Conservation (phyloP, 2,888 invertebrate species). For the Callimorpha dominula region DNA sequence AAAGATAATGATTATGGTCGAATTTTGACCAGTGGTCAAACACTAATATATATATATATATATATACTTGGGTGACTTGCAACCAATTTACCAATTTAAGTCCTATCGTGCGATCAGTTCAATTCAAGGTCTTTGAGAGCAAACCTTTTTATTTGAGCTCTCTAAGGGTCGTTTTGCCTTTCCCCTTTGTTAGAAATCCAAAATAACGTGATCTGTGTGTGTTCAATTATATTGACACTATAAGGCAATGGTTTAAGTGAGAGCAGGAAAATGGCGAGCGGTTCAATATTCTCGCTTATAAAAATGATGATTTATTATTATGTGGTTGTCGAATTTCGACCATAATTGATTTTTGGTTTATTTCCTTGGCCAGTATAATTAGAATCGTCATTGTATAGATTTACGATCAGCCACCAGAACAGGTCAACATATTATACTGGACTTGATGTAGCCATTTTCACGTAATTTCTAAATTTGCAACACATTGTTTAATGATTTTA, state of each 20-base stretch:
- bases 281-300: background rate
- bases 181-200: background rate
- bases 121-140: background rate
- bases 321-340: too few species aligned
- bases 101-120: background rate
- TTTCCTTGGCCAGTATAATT: too few species aligned
- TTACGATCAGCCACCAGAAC: too few species aligned
- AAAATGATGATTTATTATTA: too few species aligned
- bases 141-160: background rate
- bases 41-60: too few species aligned
- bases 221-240: constrained; percentile 8
- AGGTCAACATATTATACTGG: too few species aligned
- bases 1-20: too few species aligned
- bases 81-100: background rate
- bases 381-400: too few species aligned
- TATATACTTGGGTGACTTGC: background rate
- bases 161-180: background rate
- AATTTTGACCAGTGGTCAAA: too few species aligned
- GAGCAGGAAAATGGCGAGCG: background rate
- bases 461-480: too few species aligned
- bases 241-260: background rate
- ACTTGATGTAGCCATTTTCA: too few species aligned
- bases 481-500: too few species aligned
- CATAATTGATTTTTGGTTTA: background rate
- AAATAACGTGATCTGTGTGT: background rate